Base-by-base conservation (phyloP, 2,113 vertebrate species). In the Lepus timidus region DNA sequence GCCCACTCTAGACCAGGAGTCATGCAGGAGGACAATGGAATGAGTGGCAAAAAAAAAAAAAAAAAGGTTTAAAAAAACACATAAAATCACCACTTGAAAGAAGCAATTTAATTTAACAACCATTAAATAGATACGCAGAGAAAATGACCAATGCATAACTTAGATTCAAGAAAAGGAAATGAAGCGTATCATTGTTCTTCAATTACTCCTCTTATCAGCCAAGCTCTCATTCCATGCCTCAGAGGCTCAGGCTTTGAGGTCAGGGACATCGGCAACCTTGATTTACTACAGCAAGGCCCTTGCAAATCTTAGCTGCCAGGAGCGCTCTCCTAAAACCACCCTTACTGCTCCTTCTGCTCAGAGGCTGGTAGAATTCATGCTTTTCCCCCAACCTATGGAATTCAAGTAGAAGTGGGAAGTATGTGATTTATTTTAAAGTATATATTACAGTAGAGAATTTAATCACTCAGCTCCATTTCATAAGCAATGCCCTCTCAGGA, bases 101-200 rank as follows among this genome's bases (percentile, higher is more conserved):
- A 93, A 95, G 93, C 61, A 97, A 97, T 95, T 93, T 97, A 97
- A 93, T 94, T 95, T 96, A 94, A 96, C 84, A 92, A 83, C 84
- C 83, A 81, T 96, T 96, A 97, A 81, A 87, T 12, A 93, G 61
- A 96, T 85, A 93, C 0, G 2, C 81, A 91, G 39, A 96, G 75
- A 95, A 94, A 97, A 96, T 76, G 89, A 74, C 93, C 83, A 80
- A 33, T 88, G 61, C 20, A 70, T 95, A 96, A 96, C 82, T 93
- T 74, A 85, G 81, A 85, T 87, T 96, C 89, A 91, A 91, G 93
- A 89, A 93, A 94, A 84, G 73, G 89, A 96, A 97, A 96, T 75
- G 94, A 93, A 96, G 86, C 2, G 0, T 76, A 13, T 70, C 91
- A 94, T 29, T 93, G 61, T 64, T 95, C 85, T 91, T 91, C 91